These are phyloP conservation scores for Lamprologus lemairii DNA, from an alignment of 2,113 vertebrate genomes.

Conservation along the genomic window DNA sequence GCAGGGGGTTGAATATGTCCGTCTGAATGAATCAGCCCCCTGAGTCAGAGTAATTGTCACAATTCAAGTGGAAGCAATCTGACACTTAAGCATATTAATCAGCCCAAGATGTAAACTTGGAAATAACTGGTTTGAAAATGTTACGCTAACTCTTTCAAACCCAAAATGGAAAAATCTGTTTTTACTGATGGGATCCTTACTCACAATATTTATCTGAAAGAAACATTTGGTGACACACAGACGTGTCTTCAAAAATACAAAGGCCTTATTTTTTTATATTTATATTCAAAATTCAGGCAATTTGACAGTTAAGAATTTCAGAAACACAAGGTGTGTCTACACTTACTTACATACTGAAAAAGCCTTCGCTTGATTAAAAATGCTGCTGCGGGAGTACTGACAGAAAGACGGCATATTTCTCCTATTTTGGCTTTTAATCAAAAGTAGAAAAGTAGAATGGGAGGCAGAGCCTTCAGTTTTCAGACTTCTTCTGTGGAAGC, in stretches of 20 bases:
- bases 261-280: not conserved
- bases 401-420: not conserved
- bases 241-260: not conserved
- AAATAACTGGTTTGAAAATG: not conserved
- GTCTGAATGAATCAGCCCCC: not conserved
- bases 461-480: not conserved
- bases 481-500: not conserved
- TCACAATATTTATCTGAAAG: not conserved
- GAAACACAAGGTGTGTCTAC: not conserved
- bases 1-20: not conserved
- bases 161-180: rapidly evolving
- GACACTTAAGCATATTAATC: not conserved
- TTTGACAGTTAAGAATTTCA: not conserved
- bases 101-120: not conserved
- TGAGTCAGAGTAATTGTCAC: not conserved
- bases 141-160: not conserved
- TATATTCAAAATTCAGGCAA: not conserved
- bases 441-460: not conserved
- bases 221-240: not conserved
- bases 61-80: not conserved
- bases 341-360: not conserved
- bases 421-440: not conserved
- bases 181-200: not conserved
- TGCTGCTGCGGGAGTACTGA: not conserved
- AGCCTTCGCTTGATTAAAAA: not conserved